Evolutionary conservation across 1,140 invertebrate species (phyloP), one percentile per base, ranked within the genome.

Genomic region (Odontomachus brunneus): DNA sequence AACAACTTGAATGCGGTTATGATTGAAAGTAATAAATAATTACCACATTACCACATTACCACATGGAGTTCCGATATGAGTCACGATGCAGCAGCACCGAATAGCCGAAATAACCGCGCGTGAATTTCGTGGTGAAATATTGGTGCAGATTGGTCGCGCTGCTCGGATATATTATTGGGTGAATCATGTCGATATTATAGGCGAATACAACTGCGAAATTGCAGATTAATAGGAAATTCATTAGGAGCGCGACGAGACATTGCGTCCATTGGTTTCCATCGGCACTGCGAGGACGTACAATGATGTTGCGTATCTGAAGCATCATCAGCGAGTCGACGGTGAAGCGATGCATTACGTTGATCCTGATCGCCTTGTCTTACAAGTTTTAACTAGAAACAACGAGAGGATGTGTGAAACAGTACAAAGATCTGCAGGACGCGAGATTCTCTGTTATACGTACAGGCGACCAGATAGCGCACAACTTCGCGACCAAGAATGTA

Each of bases 21-120:
- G n/a, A n/a, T n/a, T n/a, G n/a, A n/a, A n/a, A n/a, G n/a, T n/a
- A n/a, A n/a, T n/a, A n/a, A n/a, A n/a, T n/a, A n/a, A n/a, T n/a
- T n/a, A n/a, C n/a, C n/a, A n/a, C n/a, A n/a, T n/a, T n/a, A n/a
- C n/a, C 2, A 49, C 29, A 48, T 75, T 74, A 84, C 82, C 66
- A 85, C 0, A 78, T 83, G 72, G 48, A 48, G 84, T 74, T 71
- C 12, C 73, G 33, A 17, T 69, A 19, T 29, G 63, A 51, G 2
- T 84, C 65, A 38, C 48, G 62, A 49, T 88, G 80, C 11, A 92
- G 67, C 51, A 89, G 60, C 3, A 92, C 87, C 9, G 86, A 87
- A 19, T 90, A 93, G 12, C 92, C 92, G 44, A 93, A 92, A 55
- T 91, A 92, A 84, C 59, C 82, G n/a, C 44, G 59, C 53, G 55